Conservation (phyloP, 2,888 invertebrate genomes). For the Athalia circularis region DNA sequence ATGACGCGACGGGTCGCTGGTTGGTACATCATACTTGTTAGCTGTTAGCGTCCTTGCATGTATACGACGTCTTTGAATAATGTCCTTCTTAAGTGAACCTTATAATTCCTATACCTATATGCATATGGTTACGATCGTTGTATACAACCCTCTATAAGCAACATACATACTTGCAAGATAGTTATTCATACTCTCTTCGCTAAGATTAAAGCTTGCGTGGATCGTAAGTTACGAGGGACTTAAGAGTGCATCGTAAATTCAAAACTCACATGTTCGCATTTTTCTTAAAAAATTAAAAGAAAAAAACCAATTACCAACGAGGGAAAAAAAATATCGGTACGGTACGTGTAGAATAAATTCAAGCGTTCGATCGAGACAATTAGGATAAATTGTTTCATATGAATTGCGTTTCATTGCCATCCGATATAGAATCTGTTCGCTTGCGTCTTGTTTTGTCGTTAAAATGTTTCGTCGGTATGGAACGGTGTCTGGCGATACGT, state of each 20-base stretch:
- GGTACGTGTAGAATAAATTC: too few relatives aligned
- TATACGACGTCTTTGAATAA: slow-evolving; percentile 28
- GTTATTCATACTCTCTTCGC: slow-evolving; percentile 12
- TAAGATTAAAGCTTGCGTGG: slow-evolving; percentile 24
- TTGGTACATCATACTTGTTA: slow-evolving; percentile 34
- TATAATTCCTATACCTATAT: slow-evolving; percentile 14
- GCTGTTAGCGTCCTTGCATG: slow-evolving; percentile 8
- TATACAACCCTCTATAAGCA: neutral
- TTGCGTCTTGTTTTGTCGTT: too few relatives aligned
- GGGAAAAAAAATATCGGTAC: too few relatives aligned
- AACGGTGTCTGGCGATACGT: too few relatives aligned
- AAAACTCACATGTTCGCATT: neutral
- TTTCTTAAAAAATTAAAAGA: too few relatives aligned
- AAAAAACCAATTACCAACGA: too few relatives aligned
- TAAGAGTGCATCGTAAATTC: slow-evolving; percentile 18
- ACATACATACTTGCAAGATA: neutral
- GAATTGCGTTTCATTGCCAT: too few relatives aligned
- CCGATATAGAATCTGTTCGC: too few relatives aligned
- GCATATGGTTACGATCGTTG: neutral
- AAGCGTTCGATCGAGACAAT: too few relatives aligned
- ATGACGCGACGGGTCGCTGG: slow-evolving; percentile 6
- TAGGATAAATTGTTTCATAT: too few relatives aligned
- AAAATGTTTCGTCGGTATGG: too few relatives aligned
- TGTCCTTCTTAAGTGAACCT: slow-evolving; percentile 26
- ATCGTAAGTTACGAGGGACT: neutral